A percentile compares a stretch with the other conserved stretches of the same genome.
Evolutionary conservation across 2,113 vertebrate species (phyloP).

Genomic region (Hassar affinis): DNA sequence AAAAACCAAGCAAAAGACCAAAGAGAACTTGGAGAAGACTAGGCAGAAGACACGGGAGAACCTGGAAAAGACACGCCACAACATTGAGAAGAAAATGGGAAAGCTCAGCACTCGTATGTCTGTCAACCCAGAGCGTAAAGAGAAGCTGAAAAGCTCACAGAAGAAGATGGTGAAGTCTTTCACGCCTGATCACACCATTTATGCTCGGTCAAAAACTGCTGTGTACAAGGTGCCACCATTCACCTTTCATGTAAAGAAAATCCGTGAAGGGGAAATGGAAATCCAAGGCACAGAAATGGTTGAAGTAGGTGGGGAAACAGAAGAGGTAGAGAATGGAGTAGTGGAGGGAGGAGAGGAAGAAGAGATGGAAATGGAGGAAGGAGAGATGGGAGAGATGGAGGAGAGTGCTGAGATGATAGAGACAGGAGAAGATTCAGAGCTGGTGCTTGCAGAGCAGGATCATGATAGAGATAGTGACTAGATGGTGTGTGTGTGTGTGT

Average conservation of each 20-base stretch:
- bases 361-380: conserved; percentile 60
- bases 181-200: conserved; percentile 90
- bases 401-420: conserved; percentile 83
- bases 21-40: conserved; percentile 88
- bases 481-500: conserved; percentile 19
- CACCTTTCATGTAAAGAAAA: conserved; percentile 96
- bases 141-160: conserved; percentile 88
- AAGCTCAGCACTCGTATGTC: conserved; percentile 89
- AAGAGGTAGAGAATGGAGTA: conserved; percentile 70
- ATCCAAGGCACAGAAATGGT: conserved; percentile 92
- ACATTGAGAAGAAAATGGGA: conserved; percentile 95
- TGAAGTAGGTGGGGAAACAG: conserved; percentile 79
- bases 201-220: conserved; percentile 86
- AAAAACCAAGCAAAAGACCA: conserved; percentile 84
- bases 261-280: conserved; percentile 87
- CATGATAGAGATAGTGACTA: conserved; percentile 82
- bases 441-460: conserved; percentile 80
- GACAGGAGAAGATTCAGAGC: conserved; percentile 79
- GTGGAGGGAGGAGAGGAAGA: conserved; percentile 65
- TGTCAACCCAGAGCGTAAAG: conserved; percentile 85
- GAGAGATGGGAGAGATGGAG: conserved; percentile 76
- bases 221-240: conserved; percentile 97
- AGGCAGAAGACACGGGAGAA: conserved; percentile 86
- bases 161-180: conserved; percentile 95
- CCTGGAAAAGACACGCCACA: conserved; percentile 88